Percentiles rank a stretch among this genome's conserved stretches.
phyloP scores from a whole-genome alignment of 2,888 invertebrate genomes.

The Fragum sueziense region DNA sequence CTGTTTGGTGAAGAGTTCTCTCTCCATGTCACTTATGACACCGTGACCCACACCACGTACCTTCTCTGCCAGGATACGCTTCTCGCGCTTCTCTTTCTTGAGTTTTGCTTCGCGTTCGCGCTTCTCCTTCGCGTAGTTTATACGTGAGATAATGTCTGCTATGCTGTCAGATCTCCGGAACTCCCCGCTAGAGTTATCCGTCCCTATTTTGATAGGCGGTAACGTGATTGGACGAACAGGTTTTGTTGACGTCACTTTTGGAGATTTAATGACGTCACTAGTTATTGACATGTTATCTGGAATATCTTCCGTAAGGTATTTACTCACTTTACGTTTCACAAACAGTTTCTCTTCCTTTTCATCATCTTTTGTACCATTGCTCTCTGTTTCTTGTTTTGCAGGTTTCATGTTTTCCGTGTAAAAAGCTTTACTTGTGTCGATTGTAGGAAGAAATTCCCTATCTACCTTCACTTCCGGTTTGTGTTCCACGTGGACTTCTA shows the following conservation, averaged over 20 bases:
- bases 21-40: not conserved
- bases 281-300: slow-evolving; percentile 46
- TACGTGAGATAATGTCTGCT: slow-evolving; percentile 35
- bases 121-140: slow-evolving; percentile 41
- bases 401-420: slow-evolving; percentile 43
- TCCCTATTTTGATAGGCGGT: slow-evolving; percentile 55
- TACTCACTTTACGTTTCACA: slow-evolving; percentile 48
- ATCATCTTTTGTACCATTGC: not conserved
- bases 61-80: slow-evolving; percentile 44
- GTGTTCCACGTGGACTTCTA: slow-evolving; percentile 30
- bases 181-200: slow-evolving; percentile 8
- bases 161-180: slow-evolving; percentile 38
- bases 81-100: slow-evolving; percentile 44
- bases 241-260: not conserved
- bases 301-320: slow-evolving; percentile 50
- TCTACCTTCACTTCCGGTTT: not conserved
- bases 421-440: slow-evolving; percentile 24
- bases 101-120: slow-evolving; percentile 37
- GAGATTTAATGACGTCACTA: slow-evolving; percentile 22
- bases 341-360: slow-evolving; percentile 30
- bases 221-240: slow-evolving; percentile 52
- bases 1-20: not conserved
- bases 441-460: slow-evolving; percentile 16
- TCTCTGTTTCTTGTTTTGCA: not conserved
- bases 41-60: slow-evolving; percentile 22